phyloP scores from a whole-genome alignment of 1,140 invertebrate genomes.

The Lordiphosa stackelbergi region DNA sequence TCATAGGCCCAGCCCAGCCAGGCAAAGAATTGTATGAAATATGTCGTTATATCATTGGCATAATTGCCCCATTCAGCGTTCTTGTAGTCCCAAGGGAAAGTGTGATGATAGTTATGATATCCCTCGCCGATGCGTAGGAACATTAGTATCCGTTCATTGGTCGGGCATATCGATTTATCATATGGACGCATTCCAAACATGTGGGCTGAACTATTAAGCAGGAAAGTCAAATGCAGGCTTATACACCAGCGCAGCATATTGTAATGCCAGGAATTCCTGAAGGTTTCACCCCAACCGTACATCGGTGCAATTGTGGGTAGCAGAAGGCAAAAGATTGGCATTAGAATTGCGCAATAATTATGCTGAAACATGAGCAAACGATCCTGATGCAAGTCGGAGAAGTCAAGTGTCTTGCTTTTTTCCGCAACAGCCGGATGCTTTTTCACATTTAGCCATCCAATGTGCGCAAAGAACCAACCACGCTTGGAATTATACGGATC shows the following conservation, averaged over 20 bases:
- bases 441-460: slow-evolving; percentile 80
- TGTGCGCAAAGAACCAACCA: slow-evolving; percentile 81
- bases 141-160: slow-evolving; percentile 80
- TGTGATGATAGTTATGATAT: slow-evolving; percentile 75
- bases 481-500: slow-evolving; percentile 81
- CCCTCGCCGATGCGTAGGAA: slow-evolving; percentile 82
- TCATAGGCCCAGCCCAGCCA: slow-evolving; percentile 81
- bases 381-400: slow-evolving; percentile 83
- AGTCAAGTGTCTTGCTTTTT: slow-evolving; percentile 82
- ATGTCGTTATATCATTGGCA: slow-evolving; percentile 13
- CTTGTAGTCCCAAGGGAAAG: slow-evolving; percentile 86
- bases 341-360: slow-evolving; percentile 62
- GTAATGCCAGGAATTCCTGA: slow-evolving; percentile 35
- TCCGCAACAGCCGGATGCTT: slow-evolving; percentile 80
- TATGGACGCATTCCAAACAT: slow-evolving; percentile 80
- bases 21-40: slow-evolving; percentile 84
- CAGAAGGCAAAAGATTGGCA: slow-evolving; percentile 77
- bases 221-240: slow-evolving; percentile 83
- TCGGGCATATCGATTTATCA: slow-evolving; percentile 81
- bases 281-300: slow-evolving; percentile 79
- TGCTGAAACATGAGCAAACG: slow-evolving; percentile 83
- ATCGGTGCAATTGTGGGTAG: slow-evolving; percentile 84
- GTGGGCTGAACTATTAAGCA: slow-evolving; percentile 84
- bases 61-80: slow-evolving; percentile 78
- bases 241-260: slow-evolving; percentile 80